phyloP scores from a whole-genome alignment of 2,113 vertebrate species.

The Notiomystis cincta region DNA sequence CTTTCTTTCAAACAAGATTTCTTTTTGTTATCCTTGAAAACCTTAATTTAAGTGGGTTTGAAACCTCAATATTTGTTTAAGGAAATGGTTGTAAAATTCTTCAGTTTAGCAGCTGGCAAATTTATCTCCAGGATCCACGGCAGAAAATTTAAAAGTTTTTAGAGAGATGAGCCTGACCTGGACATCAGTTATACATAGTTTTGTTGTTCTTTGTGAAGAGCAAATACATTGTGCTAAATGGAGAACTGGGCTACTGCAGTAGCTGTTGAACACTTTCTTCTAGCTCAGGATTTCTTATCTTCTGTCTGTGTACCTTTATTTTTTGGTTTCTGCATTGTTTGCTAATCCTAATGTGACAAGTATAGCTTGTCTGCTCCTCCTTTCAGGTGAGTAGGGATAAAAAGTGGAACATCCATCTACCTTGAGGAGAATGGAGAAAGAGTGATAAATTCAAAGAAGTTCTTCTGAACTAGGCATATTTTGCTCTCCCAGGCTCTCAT shows the following conservation, averaged over 20 bases:
- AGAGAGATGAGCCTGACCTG: neutral
- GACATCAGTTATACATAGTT: neutral
- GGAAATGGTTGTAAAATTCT: neutral
- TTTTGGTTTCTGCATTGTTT: neutral
- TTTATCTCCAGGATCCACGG: neutral
- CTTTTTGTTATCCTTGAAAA: neutral
- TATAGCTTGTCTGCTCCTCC: neutral
- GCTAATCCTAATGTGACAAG: neutral
- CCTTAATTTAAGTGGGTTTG: neutral
- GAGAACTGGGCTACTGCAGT: neutral
- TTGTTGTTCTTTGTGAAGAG: neutral
- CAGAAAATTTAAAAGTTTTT: neutral
- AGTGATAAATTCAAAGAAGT: neutral
- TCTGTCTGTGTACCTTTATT: neutral
- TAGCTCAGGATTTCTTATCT: neutral
- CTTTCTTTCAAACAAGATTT: constrained; percentile 23
- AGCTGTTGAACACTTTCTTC: neutral
- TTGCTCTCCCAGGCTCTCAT: neutral
- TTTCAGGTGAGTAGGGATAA: neutral
- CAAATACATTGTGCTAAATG: neutral
- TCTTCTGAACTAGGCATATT: neutral
- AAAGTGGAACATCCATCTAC: neutral
- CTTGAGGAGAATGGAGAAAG: neutral
- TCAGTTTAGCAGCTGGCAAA: neutral
- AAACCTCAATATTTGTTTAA: neutral